These are phyloP conservation scores for Ibycter americanus DNA, from an alignment of 2,797 vertebrate genomes.

Conservation along the genomic window DNA sequence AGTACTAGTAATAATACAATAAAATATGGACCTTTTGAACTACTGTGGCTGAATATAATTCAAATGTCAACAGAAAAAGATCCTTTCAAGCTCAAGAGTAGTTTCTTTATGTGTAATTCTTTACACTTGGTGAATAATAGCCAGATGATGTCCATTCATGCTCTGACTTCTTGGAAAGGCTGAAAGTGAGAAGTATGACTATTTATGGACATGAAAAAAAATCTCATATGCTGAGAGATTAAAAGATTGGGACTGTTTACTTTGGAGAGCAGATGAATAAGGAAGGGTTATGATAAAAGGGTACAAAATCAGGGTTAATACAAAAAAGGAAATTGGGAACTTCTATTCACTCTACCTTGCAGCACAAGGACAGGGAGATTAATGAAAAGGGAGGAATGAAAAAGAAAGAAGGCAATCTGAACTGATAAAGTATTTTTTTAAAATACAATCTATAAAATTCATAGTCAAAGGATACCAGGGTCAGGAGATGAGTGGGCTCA, in stretches of 20 bases:
- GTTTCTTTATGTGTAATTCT: conserved; percentile 22
- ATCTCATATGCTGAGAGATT: neutral
- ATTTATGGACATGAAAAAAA: neutral
- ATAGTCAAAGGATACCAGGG: neutral
- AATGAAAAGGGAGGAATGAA: neutral
- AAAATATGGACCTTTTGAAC: conserved; percentile 39
- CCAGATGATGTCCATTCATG: conserved; percentile 28
- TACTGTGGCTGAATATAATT: conserved; percentile 3
- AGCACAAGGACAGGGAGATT: neutral
- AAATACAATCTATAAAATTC: neutral
- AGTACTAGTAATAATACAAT: neutral
- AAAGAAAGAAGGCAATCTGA: neutral
- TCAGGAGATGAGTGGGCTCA: neutral
- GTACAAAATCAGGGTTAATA: neutral
- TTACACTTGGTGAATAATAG: conserved; percentile 4
- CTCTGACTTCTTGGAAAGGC: conserved; percentile 11
- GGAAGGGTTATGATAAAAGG: neutral
- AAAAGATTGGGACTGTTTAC: conserved; percentile 2
- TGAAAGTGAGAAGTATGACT: conserved; percentile 11
- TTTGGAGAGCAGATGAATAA: neutral
- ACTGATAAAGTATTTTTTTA: neutral
- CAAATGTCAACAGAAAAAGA: conserved; percentile 38
- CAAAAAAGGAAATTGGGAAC: neutral
- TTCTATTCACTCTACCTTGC: neutral
- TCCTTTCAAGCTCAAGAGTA: conserved; percentile 1